A percentile compares a stretch with the other conserved stretches of the same genome.
These are phyloP conservation scores for Odocoileus virginianus DNA, from an alignment of 2,113 vertebrate genomes.

Conservation along the genomic window DNA sequence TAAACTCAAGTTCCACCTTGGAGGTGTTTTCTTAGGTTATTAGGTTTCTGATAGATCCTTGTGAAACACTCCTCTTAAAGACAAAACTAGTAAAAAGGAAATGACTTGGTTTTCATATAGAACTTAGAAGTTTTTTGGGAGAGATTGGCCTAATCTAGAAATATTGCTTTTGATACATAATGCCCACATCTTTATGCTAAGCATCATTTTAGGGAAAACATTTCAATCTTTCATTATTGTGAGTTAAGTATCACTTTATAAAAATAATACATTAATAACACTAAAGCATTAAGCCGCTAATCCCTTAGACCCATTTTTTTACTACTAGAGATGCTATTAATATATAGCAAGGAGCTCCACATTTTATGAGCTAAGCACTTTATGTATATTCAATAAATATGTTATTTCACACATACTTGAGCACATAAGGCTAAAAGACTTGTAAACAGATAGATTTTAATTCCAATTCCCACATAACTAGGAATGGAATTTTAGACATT, in stretches of 20 bases:
- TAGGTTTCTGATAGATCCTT: neutral
- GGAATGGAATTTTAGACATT: neutral
- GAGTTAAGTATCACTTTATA: neutral
- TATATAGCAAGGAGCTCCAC: neutral
- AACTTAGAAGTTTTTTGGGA: neutral
- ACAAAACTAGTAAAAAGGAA: neutral
- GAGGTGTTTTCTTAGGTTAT: neutral
- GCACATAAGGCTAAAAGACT: neutral
- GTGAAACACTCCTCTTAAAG: neutral
- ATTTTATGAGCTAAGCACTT: neutral
- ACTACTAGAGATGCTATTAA: neutral
- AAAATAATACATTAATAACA: neutral
- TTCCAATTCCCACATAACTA: neutral
- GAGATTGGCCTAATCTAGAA: neutral
- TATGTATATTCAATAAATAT: neutral
- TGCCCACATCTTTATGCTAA: neutral
- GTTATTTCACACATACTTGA: neutral
- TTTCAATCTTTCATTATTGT: neutral
- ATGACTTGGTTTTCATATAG: neutral
- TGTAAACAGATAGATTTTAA: neutral
- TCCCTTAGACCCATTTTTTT: neutral
- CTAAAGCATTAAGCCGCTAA: neutral
- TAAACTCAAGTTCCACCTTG: neutral
- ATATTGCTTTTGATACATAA: neutral
- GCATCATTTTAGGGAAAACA: neutral